Evolutionary conservation across 2,113 vertebrate species (phyloP).

Genomic region (Gambusia affinis): DNA sequence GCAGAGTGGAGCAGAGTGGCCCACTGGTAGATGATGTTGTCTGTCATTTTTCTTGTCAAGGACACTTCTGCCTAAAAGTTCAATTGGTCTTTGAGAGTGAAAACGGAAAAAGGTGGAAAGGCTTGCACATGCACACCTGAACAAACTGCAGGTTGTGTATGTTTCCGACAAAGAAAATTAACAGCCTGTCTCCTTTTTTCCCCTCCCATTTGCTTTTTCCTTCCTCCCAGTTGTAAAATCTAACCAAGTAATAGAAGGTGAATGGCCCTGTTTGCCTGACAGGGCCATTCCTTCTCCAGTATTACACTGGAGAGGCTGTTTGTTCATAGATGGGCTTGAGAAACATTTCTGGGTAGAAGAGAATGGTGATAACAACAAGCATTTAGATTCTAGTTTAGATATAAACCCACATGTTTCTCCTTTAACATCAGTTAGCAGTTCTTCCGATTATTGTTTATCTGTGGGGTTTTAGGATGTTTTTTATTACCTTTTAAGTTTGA

Average conservation of each 20-base stretch:
- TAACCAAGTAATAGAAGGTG: conserved; percentile 45
- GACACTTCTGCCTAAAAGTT: conserved; percentile 39
- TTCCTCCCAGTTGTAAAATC: conserved; percentile 25
- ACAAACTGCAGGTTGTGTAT: conserved; percentile 46
- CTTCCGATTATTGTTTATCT: no score
- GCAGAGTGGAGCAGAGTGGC: no score
- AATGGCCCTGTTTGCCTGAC: conserved; percentile 53
- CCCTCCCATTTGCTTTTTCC: conserved; percentile 1
- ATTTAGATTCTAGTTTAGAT: no score
- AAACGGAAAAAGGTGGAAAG: conserved; percentile 24
- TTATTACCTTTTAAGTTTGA: background rate
- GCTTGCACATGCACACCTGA: conserved; percentile 17
- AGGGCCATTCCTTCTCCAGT: conserved; percentile 49
- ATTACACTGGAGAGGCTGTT: conserved; percentile 49
- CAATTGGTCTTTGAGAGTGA: conserved; percentile 39
- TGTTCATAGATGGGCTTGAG: conserved; percentile 3
- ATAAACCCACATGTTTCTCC: no score
- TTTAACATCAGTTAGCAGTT: no score
- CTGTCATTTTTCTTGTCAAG: conserved; percentile 51
- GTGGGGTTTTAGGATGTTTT: no score
- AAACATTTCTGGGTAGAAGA: no score
- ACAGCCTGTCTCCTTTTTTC: conserved; percentile 26
- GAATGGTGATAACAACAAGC: no score
- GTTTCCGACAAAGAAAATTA: conserved; percentile 25
- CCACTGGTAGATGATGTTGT: conserved; percentile 8